phyloP scores from a whole-genome alignment of 1,140 invertebrate species.

The Leptinotarsa lineolata region DNA sequence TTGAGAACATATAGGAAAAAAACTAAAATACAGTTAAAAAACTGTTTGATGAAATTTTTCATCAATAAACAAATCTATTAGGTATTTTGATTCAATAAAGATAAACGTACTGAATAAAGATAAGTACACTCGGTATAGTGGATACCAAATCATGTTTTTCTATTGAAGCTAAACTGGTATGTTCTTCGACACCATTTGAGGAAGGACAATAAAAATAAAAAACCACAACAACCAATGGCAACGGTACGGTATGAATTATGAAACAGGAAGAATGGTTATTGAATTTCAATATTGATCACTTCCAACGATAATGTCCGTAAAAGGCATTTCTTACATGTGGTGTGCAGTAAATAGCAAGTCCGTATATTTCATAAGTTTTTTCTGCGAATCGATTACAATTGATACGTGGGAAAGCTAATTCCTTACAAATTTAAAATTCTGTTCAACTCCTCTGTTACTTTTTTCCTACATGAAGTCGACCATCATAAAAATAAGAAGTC shows the following conservation, averaged over 20 bases:
- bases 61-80: no score
- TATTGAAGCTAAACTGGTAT: slow-evolving; percentile 23
- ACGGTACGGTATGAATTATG: slow-evolving; percentile 36
- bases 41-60: no score
- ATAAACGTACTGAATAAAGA: no score
- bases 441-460: slow-evolving; percentile 33
- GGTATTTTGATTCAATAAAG: no score
- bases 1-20: no score
- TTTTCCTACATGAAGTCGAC: slow-evolving; percentile 28
- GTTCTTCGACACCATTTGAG: slow-evolving; percentile 20
- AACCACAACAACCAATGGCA: slow-evolving; percentile 24
- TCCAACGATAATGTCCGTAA: slow-evolving; percentile 30
- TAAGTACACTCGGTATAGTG: not conserved
- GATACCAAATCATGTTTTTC: slow-evolving; percentile 6
- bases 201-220: slow-evolving; percentile 28
- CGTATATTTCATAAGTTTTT: slow-evolving; percentile 40
- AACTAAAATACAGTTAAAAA: no score
- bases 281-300: slow-evolving; percentile 33
- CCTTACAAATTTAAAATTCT: slow-evolving; percentile 41
- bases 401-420: slow-evolving; percentile 42
- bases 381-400: slow-evolving; percentile 38
- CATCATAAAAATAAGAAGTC: slow-evolving; percentile 30
- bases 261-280: slow-evolving; percentile 31
- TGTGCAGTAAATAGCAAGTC: slow-evolving; percentile 14
- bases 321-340: slow-evolving; percentile 29